Base-by-base conservation (phyloP, 2,888 invertebrate species). In the Salpingus planirostris region DNA sequence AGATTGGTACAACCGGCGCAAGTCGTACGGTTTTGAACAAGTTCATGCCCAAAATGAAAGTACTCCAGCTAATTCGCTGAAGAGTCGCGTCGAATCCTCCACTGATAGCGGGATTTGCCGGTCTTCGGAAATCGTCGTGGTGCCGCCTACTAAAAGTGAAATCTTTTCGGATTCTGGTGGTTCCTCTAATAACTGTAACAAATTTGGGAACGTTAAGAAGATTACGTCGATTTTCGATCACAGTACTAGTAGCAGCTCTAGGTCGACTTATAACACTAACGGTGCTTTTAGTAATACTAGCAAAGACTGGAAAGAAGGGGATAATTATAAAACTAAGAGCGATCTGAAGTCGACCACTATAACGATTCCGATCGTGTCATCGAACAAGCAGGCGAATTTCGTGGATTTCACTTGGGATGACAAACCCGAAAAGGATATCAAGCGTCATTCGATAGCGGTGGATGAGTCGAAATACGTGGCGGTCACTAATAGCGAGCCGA, bases 61-160 rank as follows among this genome's bases (percentile, higher is more conserved):
- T 35, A 50, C 56, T 21, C 53, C 46, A 36, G 51, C 56, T 1
- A 59, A 60, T 15, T 52, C 59, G 3, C 44, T 49, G 27, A 70
- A 68, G 42, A 59, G 69, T 40, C 69, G 74, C 2, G 76, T 79
- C 52, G 81, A 82, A 55, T 79, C 80, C n/a, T 83, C 82, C 2
- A 83, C 81, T 2, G 83, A 83, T 48, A 83, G 83, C 50, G 83
- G 83, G 0, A 74, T 83, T 47, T 82, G 81, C 42, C 73, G 79
- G 50, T 83, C 82, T 1, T 72, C 76, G 11, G 82, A 83, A 65
- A 64, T 79, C 24, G 73, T 78, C 23, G 41, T 69, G 13, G 43
- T 46, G 13, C 53, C 55, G 25, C 43, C 52, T 4, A 37, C 38
- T 2, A 51, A 45, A 31, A 21, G 23, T 4, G 26, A 29, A 25